Evolutionary conservation across 2,797 vertebrate species (phyloP).

Genomic region (Tragopan temminckii): DNA sequence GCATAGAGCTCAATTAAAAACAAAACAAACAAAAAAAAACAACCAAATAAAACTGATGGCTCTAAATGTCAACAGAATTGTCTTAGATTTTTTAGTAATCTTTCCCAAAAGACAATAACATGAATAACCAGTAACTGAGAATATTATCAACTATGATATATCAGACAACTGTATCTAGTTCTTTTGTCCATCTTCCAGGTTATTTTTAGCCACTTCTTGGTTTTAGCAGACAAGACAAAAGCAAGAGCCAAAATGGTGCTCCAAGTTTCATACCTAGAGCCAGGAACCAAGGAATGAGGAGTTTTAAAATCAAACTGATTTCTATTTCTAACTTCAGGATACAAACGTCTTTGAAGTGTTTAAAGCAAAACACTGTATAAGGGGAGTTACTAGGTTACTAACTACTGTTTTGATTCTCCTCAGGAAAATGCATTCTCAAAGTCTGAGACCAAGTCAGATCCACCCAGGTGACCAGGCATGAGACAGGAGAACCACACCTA

Average conservation of each 20-base stretch:
- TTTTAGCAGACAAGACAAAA: background rate
- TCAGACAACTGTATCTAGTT: background rate
- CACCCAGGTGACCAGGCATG: background rate
- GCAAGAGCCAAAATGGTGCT: background rate
- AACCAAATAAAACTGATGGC: background rate
- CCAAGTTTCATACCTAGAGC: background rate
- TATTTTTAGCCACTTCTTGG: background rate
- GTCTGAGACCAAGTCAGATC: background rate
- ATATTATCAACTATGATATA: background rate
- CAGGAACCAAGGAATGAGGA: background rate
- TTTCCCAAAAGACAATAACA: background rate
- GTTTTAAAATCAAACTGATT: background rate
- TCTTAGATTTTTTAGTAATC: background rate
- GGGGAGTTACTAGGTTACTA: background rate
- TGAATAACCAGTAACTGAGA: background rate
- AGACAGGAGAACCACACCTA: accelerated
- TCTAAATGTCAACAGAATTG: background rate
- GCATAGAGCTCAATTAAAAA: background rate
- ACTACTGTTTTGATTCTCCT: background rate
- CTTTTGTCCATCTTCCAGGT: background rate
- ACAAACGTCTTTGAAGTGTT: background rate
- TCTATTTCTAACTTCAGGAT: background rate
- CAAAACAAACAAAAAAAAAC: background rate
- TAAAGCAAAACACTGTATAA: background rate
- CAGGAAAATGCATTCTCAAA: background rate